Conservation (phyloP, 2,888 invertebrate species). For the Platerodrilus igneus region DNA sequence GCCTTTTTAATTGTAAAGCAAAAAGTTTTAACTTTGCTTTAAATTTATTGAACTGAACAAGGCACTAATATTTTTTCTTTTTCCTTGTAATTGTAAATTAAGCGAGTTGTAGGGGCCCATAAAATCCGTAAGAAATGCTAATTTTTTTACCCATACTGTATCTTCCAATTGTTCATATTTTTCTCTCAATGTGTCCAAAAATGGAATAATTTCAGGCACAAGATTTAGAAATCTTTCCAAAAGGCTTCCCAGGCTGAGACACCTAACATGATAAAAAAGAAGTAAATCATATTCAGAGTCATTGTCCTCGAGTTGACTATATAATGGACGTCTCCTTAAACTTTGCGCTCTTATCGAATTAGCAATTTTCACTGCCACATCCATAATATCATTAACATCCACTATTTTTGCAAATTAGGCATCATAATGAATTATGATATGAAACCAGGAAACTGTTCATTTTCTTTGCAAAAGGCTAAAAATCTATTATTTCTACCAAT, state of each 20-base stretch:
- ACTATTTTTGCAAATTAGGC: slow-evolving; percentile 1
- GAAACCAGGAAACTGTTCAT: slow-evolving; percentile 1
- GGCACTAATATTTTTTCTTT: slow-evolving; percentile 6
- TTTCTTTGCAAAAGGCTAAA: not conserved
- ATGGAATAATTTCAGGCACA: slow-evolving; percentile 6
- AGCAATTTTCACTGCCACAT: slow-evolving; percentile 1
- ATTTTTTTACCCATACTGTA: slow-evolving; percentile 1
- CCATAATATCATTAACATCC: slow-evolving; percentile 1
- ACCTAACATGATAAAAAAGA: slow-evolving; percentile 6
- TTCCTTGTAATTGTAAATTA: slow-evolving; percentile 2
- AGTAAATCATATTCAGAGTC: slow-evolving; percentile 6
- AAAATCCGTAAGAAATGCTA: slow-evolving; percentile 1
- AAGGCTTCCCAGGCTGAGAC: slow-evolving; percentile 4
- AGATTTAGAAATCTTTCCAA: slow-evolving; percentile 7
- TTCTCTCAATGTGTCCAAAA: slow-evolving; percentile 2
- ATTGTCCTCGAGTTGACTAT: slow-evolving; percentile 1
- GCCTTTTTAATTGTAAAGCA: too few species aligned
- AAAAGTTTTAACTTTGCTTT: slow-evolving; percentile 1
- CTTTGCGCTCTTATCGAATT: slow-evolving; percentile 1
- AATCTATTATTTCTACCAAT: slow-evolving; percentile 1
- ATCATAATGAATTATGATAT: slow-evolving; percentile 1
- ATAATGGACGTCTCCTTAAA: not conserved
- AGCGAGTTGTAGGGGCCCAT: not conserved
- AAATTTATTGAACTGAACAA: slow-evolving; percentile 5
- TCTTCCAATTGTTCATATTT: slow-evolving; percentile 1